A percentile compares a stretch with the other conserved stretches of the same genome.
phyloP scores from a whole-genome alignment of 2,888 invertebrate species.

The Ferrisia virgata region DNA sequence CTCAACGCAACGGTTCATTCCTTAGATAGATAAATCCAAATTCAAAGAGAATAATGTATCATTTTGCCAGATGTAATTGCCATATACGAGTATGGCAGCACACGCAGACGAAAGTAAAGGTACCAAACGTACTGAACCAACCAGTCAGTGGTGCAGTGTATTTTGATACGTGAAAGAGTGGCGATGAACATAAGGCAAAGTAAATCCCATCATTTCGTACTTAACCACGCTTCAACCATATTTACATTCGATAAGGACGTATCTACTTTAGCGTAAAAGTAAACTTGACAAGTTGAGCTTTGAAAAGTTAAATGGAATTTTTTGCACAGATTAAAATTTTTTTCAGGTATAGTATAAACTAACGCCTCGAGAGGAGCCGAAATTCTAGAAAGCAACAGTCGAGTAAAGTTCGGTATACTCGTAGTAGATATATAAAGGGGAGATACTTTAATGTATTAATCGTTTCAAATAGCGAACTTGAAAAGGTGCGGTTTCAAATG shows the following conservation, averaged over 20 bases:
- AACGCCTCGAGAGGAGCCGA: neutral
- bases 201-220: neutral
- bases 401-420: no score
- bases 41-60: constrained; percentile 7
- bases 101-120: no score
- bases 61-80: neutral
- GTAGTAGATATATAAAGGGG: neutral
- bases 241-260: neutral
- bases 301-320: neutral
- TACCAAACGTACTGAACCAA: no score
- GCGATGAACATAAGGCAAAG: neutral
- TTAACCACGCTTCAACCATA: neutral
- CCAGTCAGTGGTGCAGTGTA: neutral
- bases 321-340: neutral
- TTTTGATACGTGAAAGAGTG: no score
- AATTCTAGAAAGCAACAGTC: neutral
- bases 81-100: neutral
- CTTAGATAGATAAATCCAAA: neutral
- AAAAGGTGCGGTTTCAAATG: neutral
- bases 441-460: neutral
- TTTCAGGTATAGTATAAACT: neutral
- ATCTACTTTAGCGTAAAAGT: neutral
- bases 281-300: neutral
- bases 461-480: neutral
- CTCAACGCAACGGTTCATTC: neutral